Evolutionary conservation across 2,797 vertebrate genomes (phyloP), one percentile per base, ranked within the genome.

Genomic region (Anisognathus igniventris): DNA sequence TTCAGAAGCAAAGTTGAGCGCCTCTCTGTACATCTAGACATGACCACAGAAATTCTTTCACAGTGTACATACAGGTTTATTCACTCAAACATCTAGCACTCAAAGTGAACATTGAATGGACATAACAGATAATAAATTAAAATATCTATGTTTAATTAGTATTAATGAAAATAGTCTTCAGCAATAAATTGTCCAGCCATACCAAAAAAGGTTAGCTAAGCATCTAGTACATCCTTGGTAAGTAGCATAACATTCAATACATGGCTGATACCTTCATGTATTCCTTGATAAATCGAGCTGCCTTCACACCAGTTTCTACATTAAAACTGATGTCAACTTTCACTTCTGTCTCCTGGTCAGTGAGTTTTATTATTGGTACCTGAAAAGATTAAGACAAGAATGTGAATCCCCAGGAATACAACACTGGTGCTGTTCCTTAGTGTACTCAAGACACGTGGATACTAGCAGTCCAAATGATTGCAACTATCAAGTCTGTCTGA

Each of bases 241-340:
- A 87, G 23, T 1, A 65, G 25, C 8, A 10, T 44, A 71, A 53
- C 20, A 78, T 53, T 44, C n/a, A 88, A 47, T 61, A 45, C 9
- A 22, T 2, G 14, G 18, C 39, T 66, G 54, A 80, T 98, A 99
- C 99, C 99, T 99, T 99, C 91, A 99, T 98, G 73, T 99, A 99
- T 84, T 99, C 99, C 98, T 99, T 99, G 95, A 99, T 99, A 97
- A 99, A 99, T 95, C 98, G 98, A 31, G 99, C 99, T 67, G 99
- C 99, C 98, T 99, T 99, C 81, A 99, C 99, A 39, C 99, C 99
- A 33, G 99, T 99, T 98, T 99, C 99, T 92, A 99, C 98, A 58
- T 99, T 99, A 96, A 99, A 99, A 97, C 99, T 99, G 97, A 99
- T 99, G 98, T 99, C 99, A 77, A 99, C 99, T 98, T 99, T 99